A percentile compares a stretch with the other conserved stretches of the same genome.
phyloP scores from a whole-genome alignment of 2,113 vertebrate genomes.

The Xenopus borealis region DNA sequence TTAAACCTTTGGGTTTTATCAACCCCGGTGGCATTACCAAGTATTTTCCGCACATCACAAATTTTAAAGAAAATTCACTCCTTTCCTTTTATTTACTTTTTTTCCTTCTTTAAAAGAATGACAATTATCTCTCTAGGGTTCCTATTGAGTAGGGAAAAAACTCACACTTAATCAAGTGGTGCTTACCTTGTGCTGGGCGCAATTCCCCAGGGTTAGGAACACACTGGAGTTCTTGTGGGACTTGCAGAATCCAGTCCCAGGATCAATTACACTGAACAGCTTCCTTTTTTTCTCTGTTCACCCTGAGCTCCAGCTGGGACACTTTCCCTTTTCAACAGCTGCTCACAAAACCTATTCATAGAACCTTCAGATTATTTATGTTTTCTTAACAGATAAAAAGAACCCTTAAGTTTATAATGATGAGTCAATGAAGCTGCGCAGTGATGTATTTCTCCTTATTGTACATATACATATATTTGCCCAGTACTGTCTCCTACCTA shows the following conservation, averaged over 20 bases:
- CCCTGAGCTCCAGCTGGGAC: slow-evolving; percentile 21
- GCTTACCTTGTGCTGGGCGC: slow-evolving; percentile 31
- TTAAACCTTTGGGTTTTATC: slow-evolving; percentile 16
- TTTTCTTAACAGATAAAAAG: not conserved
- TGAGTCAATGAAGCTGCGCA: not conserved
- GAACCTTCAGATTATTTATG: not conserved
- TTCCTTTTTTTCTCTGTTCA: slow-evolving; percentile 39
- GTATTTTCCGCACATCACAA: not conserved
- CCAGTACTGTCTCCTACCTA: too few species aligned
- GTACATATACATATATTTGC: too few species aligned
- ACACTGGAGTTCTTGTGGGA: slow-evolving; percentile 25
- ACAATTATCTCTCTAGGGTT: slow-evolving; percentile 41
- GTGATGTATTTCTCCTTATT: not conserved
- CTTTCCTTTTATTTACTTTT: not conserved
- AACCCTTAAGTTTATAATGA: too few species aligned
- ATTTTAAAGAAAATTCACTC: slow-evolving; percentile 17
- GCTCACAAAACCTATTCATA: not conserved
- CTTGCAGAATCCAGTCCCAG: slow-evolving; percentile 27
- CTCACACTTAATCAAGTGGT: slow-evolving; percentile 36
- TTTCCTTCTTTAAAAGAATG: slow-evolving; percentile 35
- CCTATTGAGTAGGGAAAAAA: slow-evolving; percentile 31
- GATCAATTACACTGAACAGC: slow-evolving; percentile 33
- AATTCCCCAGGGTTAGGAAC: slow-evolving; percentile 29
- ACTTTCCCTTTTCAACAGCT: slow-evolving; percentile 14
- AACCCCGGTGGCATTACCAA: slow-evolving; percentile 19